A percentile compares a stretch with the other conserved stretches of the same genome.
Conservation (phyloP, 2,888 invertebrate species). For the Phragmatobia fuliginosa region DNA sequence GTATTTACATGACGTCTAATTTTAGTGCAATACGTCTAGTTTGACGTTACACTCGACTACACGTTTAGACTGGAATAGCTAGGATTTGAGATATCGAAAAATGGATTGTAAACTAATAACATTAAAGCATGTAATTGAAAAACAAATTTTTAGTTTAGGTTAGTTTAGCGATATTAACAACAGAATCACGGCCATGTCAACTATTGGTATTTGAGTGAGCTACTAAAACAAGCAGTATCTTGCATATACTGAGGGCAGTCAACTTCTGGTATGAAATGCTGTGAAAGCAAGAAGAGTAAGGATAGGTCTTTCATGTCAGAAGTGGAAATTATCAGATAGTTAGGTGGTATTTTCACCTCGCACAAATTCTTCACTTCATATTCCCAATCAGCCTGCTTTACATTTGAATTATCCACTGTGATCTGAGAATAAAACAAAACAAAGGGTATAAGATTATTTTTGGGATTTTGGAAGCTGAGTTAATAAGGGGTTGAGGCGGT, state of each 20-base stretch:
- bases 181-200: too few species aligned
- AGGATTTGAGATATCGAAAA: too few species aligned
- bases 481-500: background rate
- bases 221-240: background rate
- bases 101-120: too few species aligned
- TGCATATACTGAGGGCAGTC: background rate
- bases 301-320: background rate
- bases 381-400: slow-evolving; percentile 49
- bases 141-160: too few species aligned
- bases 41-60: too few species aligned
- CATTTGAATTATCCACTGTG: slow-evolving; percentile 47
- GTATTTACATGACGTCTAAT: too few species aligned
- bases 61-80: too few species aligned
- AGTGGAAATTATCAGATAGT: slow-evolving; percentile 10
- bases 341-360: slow-evolving; percentile 41
- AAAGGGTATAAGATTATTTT: slow-evolving; percentile 25
- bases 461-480: background rate
- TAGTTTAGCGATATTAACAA: too few species aligned
- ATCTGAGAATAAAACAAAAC: slow-evolving; percentile 50
- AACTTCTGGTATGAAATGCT: slow-evolving; percentile 2
- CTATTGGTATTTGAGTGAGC: background rate
- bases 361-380: slow-evolving; percentile 45
- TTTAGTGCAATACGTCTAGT: too few species aligned
- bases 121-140: too few species aligned
- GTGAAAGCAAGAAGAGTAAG: background rate